A percentile compares a stretch with the other conserved stretches of the same genome.
These are phyloP conservation scores for Belgica antarctica DNA, from an alignment of 2,888 invertebrate species.

Conservation along the genomic window DNA sequence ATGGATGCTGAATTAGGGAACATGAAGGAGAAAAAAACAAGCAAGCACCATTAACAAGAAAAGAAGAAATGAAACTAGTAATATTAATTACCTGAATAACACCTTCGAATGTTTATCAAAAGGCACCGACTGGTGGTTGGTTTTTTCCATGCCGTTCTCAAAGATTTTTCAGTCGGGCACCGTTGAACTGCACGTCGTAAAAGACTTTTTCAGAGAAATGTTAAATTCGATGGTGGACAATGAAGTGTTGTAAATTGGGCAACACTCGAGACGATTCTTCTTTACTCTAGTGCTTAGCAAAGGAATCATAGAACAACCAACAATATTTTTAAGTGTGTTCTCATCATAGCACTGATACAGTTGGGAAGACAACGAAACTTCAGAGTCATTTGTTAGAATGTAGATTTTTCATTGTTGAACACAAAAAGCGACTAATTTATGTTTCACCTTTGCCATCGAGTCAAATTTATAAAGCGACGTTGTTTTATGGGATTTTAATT, in stretches of 20 bases:
- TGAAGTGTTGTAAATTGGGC: neutral
- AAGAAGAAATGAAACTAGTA: conserved; percentile 31
- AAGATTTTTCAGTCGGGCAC: neutral
- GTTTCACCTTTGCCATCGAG: conserved; percentile 15
- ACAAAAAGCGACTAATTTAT: conserved; percentile 13
- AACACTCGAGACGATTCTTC: neutral
- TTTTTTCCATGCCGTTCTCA: neutral
- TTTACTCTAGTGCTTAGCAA: too few relatives aligned
- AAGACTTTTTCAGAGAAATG: neutral
- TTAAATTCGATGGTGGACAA: neutral
- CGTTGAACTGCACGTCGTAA: neutral
- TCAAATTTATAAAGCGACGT: neutral
- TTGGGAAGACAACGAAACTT: conserved; percentile 12
- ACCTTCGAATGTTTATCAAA: conserved; percentile 43
- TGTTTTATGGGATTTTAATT: neutral
- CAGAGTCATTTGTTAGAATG: conserved; percentile 7
- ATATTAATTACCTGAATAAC: conserved; percentile 43
- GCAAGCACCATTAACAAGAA: conserved; percentile 33
- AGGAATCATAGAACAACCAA: conserved; percentile 14
- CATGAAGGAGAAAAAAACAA: neutral
- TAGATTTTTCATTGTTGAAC: neutral
- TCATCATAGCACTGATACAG: neutral
- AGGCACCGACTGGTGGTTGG: neutral
- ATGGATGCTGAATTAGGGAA: conserved; percentile 1
- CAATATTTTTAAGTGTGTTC: conserved; percentile 3